Evolutionary conservation across 2,113 vertebrate species (phyloP).

Genomic region (Pleuronectes platessa): DNA sequence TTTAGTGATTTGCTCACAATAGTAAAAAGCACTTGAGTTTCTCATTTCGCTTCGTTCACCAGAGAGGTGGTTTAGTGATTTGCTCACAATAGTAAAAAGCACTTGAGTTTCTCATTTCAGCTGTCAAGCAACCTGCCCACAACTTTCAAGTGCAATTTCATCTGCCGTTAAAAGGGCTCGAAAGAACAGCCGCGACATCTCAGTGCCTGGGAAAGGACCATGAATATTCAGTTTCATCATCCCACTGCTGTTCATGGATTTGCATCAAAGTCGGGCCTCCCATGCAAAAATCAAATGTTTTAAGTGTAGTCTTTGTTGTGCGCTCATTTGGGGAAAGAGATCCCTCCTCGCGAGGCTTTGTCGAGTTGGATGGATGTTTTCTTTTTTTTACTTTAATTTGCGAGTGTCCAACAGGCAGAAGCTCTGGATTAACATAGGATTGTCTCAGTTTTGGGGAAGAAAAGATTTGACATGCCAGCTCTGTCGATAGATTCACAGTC

Average conservation of each 20-base stretch:
- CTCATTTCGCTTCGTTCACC: constrained; percentile 43
- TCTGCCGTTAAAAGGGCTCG: constrained; percentile 56
- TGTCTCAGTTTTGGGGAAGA: constrained; percentile 32
- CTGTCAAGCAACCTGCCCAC: constrained; percentile 61
- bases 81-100: constrained; percentile 55
- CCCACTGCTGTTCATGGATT: constrained; percentile 54
- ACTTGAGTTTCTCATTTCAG: constrained; percentile 60
- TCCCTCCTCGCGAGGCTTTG: neutral
- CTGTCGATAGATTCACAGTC: constrained; percentile 38
- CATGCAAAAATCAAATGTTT: constrained; percentile 38
- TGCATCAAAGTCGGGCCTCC: constrained; percentile 48
- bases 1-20: constrained; percentile 60
- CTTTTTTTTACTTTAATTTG: neutral
- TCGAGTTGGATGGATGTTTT: neutral
- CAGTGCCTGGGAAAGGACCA: constrained; percentile 37
- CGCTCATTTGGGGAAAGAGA: constrained; percentile 29
- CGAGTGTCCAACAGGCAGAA: constrained; percentile 1
- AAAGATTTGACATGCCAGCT: constrained; percentile 44
- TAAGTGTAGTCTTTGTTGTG: constrained; percentile 40
- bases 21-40: constrained; percentile 61
- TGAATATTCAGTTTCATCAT: constrained; percentile 70
- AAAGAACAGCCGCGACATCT: constrained; percentile 45
- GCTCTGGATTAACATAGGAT: constrained; percentile 13
- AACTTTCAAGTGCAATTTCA: constrained; percentile 73
- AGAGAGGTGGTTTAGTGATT: constrained; percentile 60